Evolutionary conservation across 2,797 vertebrate species (phyloP).

Genomic region (Odontamblyopus rebecca): DNA sequence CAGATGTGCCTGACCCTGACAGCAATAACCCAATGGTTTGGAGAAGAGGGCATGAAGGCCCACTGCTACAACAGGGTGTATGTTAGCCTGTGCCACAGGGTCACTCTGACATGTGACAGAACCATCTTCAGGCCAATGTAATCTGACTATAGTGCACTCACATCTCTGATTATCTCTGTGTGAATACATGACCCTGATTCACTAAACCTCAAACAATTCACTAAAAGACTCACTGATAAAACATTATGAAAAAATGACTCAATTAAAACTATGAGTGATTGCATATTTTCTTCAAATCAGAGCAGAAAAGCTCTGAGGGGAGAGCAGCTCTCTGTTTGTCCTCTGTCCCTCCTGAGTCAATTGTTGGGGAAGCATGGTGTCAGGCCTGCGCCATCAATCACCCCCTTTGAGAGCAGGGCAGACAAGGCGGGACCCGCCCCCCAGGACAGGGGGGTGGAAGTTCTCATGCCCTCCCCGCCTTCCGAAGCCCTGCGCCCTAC

Average conservation of each 20-base stretch:
- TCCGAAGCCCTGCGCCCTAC: slow-evolving; percentile 73
- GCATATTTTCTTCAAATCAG: slow-evolving; percentile 77
- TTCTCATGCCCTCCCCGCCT: slow-evolving; percentile 87
- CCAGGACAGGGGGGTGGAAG: slow-evolving; percentile 80
- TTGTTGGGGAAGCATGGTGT: slow-evolving; percentile 84
- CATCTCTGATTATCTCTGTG: slow-evolving; percentile 37
- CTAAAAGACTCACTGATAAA: slow-evolving; percentile 75
- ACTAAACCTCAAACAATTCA: slow-evolving; percentile 72
- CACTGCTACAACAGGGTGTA: slow-evolving; percentile 49
- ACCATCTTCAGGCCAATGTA: slow-evolving; percentile 59
- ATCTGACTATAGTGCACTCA: slow-evolving; percentile 67
- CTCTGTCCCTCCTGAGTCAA: slow-evolving; percentile 78
- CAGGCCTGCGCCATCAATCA: slow-evolving; percentile 84
- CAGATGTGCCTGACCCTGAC: slow-evolving; percentile 36
- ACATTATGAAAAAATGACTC: slow-evolving; percentile 81
- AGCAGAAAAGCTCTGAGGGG: slow-evolving; percentile 74
- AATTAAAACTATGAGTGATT: slow-evolving; percentile 80
- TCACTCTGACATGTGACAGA: slow-evolving; percentile 57
- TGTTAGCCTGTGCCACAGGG: slow-evolving; percentile 58
- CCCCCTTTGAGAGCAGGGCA: slow-evolving; percentile 80
- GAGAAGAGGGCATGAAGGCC: slow-evolving; percentile 42
- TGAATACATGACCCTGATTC: slow-evolving; percentile 40
- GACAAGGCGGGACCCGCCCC: slow-evolving; percentile 82
- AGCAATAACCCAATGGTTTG: slow-evolving; percentile 52
- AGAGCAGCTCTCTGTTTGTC: slow-evolving; percentile 75